phyloP scores from a whole-genome alignment of 2,888 invertebrate genomes.

The Alviniconcha strummeri region DNA sequence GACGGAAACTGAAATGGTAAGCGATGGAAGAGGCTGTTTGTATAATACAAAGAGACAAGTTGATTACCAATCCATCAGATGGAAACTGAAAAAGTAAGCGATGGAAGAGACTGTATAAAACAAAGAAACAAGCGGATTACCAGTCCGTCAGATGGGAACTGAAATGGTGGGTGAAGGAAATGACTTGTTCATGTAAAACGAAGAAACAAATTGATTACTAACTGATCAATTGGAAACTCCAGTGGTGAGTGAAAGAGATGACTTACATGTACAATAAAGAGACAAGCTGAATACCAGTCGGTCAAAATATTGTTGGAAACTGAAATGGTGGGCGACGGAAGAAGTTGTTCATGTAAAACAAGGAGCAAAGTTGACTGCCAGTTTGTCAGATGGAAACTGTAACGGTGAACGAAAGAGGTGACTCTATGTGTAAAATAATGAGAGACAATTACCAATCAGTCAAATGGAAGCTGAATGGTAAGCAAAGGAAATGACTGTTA shows the following conservation, averaged over 20 bases:
- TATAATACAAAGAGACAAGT: constrained; percentile 43
- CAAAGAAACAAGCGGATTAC: constrained; percentile 35
- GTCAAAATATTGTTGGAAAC: constrained; percentile 6
- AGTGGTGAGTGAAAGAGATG: too few species aligned
- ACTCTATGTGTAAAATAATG: neutral
- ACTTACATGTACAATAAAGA: constrained; percentile 40
- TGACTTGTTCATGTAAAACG: too few species aligned
- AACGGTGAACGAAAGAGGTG: too few species aligned
- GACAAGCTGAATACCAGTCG: constrained; percentile 28
- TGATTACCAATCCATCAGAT: constrained; percentile 25
- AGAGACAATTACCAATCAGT: too few species aligned
- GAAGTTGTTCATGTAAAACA: constrained; percentile 37
- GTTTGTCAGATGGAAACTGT: constrained; percentile 10
- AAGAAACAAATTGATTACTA: too few species aligned
- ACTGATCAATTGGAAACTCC: too few species aligned
- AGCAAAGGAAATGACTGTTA: too few species aligned
- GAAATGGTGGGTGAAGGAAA: neutral
- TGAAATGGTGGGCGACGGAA: neutral
- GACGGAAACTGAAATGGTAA: constrained; percentile 1
- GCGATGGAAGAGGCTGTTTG: too few species aligned
- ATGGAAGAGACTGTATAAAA: constrained; percentile 36
- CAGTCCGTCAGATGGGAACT: constrained; percentile 13
- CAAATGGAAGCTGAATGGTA: too few species aligned
- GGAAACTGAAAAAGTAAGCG: neutral
- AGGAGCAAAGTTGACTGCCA: constrained; percentile 32